Evolutionary conservation across 2,113 vertebrate species (phyloP).

Genomic region (Tragelaphus imberbis): DNA sequence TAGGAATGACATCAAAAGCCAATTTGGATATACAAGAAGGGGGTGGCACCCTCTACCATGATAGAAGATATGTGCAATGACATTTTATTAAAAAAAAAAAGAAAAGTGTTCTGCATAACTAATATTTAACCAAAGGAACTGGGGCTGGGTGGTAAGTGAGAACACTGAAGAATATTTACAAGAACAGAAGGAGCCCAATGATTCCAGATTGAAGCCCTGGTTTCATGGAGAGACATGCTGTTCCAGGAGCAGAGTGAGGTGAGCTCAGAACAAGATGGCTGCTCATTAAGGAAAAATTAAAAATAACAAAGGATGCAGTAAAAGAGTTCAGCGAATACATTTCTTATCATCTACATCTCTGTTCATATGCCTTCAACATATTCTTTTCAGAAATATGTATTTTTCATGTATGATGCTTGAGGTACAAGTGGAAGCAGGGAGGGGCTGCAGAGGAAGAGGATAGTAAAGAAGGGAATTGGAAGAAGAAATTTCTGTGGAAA

Average conservation of each 20-base stretch:
- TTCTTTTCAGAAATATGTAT: not conserved
- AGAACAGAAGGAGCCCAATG: not conserved
- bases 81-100: not conserved
- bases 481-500: not conserved
- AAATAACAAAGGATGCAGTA: not conserved
- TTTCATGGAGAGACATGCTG: not conserved
- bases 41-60: not conserved
- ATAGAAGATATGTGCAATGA: not conserved
- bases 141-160: not conserved
- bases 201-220: not conserved
- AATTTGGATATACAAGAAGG: not conserved
- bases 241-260: not conserved
- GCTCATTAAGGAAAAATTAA: not conserved
- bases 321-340: not conserved
- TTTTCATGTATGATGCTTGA: not conserved
- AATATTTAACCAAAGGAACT: not conserved
- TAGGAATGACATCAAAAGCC: not conserved
- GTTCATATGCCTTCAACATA: not conserved
- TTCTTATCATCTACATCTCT: not conserved
- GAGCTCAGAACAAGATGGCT: too few relatives aligned
- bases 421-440: too few relatives aligned
- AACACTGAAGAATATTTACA: not conserved
- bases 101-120: not conserved
- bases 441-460: not conserved
- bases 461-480: not conserved